Evolutionary conservation across 64 coral and sea anemone species (phyloP).

Genomic region (Stylophora pistillata): DNA sequence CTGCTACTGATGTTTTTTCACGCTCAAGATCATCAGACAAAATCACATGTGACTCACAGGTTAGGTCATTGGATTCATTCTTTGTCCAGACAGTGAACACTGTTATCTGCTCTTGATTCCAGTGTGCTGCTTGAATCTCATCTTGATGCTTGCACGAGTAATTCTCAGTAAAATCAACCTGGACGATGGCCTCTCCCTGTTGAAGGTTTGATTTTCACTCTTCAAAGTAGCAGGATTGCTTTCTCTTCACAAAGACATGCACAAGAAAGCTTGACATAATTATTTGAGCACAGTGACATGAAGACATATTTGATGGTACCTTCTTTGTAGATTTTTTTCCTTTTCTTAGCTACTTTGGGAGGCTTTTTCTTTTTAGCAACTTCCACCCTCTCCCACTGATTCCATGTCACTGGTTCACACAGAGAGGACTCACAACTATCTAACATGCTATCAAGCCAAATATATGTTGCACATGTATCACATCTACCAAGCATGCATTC

Average conservation of each 20-base stretch:
- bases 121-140: constrained; percentile 8
- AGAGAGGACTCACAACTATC: constrained; percentile 16
- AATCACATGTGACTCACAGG: constrained; percentile 7
- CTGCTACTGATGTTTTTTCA: constrained; percentile 52
- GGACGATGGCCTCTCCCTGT: not conserved
- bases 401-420: not conserved
- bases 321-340: constrained; percentile 10
- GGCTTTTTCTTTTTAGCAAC: not conserved
- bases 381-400: constrained; percentile 7
- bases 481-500: constrained; percentile 69
- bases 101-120: constrained; percentile 17
- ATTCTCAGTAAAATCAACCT: constrained; percentile 21
- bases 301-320: not conserved
- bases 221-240: constrained; percentile 18
- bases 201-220: not conserved
- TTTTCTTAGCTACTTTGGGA: not conserved
- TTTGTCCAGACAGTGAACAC: constrained; percentile 51
- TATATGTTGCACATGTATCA: constrained; percentile 15
- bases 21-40: constrained; percentile 28
- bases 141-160: constrained; percentile 19
- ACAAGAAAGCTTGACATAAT: not conserved
- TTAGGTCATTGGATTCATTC: not conserved
- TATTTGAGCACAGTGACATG: not conserved
- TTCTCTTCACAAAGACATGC: constrained; percentile 16
- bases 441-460: constrained; percentile 11